phyloP scores from a whole-genome alignment of 2,113 vertebrate genomes.

The Nansenia antarctica region DNA sequence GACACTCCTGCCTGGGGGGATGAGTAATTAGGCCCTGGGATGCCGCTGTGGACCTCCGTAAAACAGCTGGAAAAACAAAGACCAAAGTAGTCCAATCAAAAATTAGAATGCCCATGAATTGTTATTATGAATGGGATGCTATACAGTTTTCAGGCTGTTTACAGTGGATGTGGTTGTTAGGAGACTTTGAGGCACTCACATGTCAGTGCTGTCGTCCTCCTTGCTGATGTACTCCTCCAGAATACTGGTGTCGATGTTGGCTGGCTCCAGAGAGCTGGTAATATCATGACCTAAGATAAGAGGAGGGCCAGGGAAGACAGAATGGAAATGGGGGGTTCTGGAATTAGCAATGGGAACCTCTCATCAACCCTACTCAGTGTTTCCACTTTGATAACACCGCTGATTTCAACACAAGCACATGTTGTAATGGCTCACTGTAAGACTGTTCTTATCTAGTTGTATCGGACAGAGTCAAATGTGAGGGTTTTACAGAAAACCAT shows the following conservation, averaged over 20 bases:
- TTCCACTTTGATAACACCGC: not conserved
- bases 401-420: conserved; percentile 33
- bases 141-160: no score
- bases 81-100: no score
- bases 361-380: conserved; percentile 1
- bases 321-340: conserved; percentile 55
- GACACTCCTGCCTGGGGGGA: conserved; percentile 76
- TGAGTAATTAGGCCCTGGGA: conserved; percentile 72
- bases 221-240: conserved; percentile 99
- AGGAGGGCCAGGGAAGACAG: conserved; percentile 51
- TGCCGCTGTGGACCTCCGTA: conserved; percentile 85
- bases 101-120: no score
- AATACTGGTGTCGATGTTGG: conserved; percentile 98
- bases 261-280: conserved; percentile 94
- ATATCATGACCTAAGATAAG: conserved; percentile 91
- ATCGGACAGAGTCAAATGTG: not conserved
- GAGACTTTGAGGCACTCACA: conserved; percentile 82
- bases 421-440: conserved; percentile 30
- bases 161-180: not conserved
- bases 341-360: no score
- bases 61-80: conserved; percentile 84
- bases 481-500: no score
- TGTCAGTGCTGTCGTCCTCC: conserved; percentile 94
- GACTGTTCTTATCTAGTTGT: conserved; percentile 1
- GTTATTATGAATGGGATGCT: no score